Evolutionary conservation across 2,888 invertebrate species (phyloP), one percentile per base, ranked within the genome.

Genomic region (Fragum fragum): DNA sequence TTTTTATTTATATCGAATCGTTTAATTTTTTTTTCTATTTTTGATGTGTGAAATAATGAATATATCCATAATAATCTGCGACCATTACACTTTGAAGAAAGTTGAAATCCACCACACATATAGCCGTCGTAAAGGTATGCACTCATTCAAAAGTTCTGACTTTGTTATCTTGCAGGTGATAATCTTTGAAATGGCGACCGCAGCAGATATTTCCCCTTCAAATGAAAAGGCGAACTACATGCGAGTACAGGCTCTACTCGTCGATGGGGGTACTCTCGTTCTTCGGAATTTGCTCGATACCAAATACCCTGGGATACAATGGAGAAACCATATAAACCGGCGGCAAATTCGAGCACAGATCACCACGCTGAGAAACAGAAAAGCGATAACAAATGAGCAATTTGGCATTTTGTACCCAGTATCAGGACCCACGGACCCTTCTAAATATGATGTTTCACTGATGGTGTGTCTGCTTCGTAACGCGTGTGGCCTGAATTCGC

Each of bases 231-330:
- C 76, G 0, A 52, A 29, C 39, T 71, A 47, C 53, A 29, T 76
- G 39, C 28, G 63, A 53, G n/a, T 52, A 18, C 23, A 52, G 52
- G 53, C 71, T n/a, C 21, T 76, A 6, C 29, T 76, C 18, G 68
- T 76, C 52, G 76, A 76, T 57, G 76, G 76, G 0, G 76, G 76
- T 11, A 63, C 76, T 11, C 53, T 76, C 14, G 76, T 71, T 16
- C 39, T 76, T 5, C 42, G 71, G 26, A 59, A 39, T 28, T 52
- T 68, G 42, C 21, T 75, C 11, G 57, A 55, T 23, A 26, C 9
- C 14, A 42, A 39, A 55, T 69, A 68, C 14, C 75, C 57, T 2
- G 55, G 32, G 42, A 16, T 9, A 42, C 68, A 42, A n/a, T 75
- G 42, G 75, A 39, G 29, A n/a, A 36, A 23, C 47, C 29, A 21